Percentiles rank a stretch among this genome's conserved stretches.
Conservation (phyloP, 2,113 vertebrate genomes). For the Callipepla californica region DNA sequence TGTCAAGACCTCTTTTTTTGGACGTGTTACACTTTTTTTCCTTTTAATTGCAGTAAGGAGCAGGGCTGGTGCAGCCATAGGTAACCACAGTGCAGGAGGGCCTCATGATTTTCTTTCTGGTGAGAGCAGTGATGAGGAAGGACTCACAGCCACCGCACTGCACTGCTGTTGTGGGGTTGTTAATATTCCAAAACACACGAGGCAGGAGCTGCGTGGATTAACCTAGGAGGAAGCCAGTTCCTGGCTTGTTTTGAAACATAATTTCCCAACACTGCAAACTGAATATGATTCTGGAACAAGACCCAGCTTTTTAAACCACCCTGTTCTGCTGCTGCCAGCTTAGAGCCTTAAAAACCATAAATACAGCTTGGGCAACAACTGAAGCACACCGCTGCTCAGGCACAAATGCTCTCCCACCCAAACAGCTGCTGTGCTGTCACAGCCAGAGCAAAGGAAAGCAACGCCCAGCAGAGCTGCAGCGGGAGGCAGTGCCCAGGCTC, state of each 20-base stretch:
- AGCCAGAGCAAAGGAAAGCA: background rate
- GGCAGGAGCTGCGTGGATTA: background rate
- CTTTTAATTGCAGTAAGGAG: background rate
- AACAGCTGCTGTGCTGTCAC: conserved; percentile 23
- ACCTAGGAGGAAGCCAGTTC: background rate
- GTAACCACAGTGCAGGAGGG: background rate
- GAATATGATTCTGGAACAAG: background rate
- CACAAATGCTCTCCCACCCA: background rate
- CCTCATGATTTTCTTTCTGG: background rate
- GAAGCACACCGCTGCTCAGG: background rate
- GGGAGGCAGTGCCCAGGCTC: background rate
- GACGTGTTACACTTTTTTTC: fast-evolving
- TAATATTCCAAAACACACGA: background rate
- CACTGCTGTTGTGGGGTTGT: background rate
- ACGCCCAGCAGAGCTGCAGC: background rate
- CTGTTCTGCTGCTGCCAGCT: conserved; percentile 31
- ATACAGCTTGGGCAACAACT: conserved; percentile 29
- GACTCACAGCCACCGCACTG: background rate
- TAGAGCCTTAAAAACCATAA: background rate
- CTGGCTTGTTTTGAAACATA: conserved; percentile 38
- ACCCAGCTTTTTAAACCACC: background rate
- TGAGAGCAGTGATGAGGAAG: background rate
- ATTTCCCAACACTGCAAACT: background rate
- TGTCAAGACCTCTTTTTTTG: background rate
- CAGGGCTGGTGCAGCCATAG: background rate